These are phyloP conservation scores for Noctua janthina DNA, from an alignment of 2,888 invertebrate species.

Conservation along the genomic window DNA sequence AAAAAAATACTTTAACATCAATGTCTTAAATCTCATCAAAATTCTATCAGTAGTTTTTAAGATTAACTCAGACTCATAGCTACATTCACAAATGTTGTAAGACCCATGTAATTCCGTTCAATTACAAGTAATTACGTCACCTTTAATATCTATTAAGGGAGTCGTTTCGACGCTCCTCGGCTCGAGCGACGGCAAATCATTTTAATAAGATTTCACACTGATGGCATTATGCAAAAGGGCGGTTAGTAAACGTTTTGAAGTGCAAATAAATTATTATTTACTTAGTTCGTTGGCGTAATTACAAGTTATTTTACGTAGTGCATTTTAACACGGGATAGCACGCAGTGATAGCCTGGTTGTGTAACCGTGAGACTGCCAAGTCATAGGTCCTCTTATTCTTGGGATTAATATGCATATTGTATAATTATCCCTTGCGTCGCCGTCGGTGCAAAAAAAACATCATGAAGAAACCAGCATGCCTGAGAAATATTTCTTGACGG, in stretches of 20 bases:
- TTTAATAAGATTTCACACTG: constrained; percentile 52
- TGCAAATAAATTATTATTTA: constrained; percentile 45
- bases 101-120: constrained; percentile 48
- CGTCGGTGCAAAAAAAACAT: no score
- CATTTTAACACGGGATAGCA: background rate
- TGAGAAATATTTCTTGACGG: no score
- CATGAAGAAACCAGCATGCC: no score
- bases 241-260: constrained; percentile 28
- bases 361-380: no score
- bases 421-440: no score
- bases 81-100: background rate
- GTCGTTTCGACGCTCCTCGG: constrained; percentile 28
- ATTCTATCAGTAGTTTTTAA: constrained; percentile 5
- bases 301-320: background rate
- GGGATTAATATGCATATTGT: no score
- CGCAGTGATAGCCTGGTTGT: no score
- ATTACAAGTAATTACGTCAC: constrained; percentile 45
- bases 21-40: background rate
- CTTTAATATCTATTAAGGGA: constrained; percentile 54
- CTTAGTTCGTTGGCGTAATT: constrained; percentile 15
- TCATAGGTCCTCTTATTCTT: no score
- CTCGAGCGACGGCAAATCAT: constrained; percentile 35
- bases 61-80: constrained; percentile 6
- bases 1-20: background rate
- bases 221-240: constrained; percentile 33